Conservation (phyloP, 2,888 invertebrate genomes). For the Drosophila nigricruria region DNA sequence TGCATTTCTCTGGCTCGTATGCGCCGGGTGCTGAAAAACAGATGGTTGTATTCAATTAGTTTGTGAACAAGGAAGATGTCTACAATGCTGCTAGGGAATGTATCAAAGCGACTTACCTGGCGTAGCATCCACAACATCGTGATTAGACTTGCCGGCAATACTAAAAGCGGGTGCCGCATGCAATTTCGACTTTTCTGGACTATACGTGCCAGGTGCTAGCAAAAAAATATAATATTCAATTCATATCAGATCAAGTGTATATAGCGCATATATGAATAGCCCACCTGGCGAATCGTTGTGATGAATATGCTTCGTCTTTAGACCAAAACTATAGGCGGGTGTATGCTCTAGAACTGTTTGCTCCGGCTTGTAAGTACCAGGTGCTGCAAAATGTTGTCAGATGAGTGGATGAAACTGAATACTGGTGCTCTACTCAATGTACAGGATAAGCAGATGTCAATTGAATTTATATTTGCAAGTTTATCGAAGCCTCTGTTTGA, state of each 20-base stretch:
- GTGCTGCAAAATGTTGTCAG: conserved; percentile 55
- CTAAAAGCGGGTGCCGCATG: conserved; percentile 87
- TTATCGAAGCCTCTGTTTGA: neutral
- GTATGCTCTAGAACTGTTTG: conserved; percentile 87
- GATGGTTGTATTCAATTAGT: neutral
- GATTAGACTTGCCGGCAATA: conserved; percentile 84
- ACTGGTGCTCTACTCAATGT: neutral
- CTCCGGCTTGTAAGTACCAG: conserved; percentile 88
- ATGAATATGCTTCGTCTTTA: conserved; percentile 88
- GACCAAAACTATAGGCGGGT: conserved; percentile 90
- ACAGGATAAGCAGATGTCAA: no score
- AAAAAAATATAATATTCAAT: conserved; percentile 9
- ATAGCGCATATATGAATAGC: conserved; percentile 76
- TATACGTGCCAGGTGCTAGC: conserved; percentile 86
- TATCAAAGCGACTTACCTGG: conserved; percentile 65
- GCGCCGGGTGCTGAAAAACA: conserved; percentile 87
- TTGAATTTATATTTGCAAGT: neutral
- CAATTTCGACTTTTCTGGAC: conserved; percentile 86
- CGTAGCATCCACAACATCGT: conserved; percentile 85
- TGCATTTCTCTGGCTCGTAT: conserved; percentile 87
- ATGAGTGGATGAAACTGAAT: neutral
- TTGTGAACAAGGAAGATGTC: neutral
- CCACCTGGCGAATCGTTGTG: conserved; percentile 86
- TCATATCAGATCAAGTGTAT: neutral
- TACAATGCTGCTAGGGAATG: neutral